Base-by-base conservation (phyloP, 2,888 invertebrate species). In the Seira ritae region DNA sequence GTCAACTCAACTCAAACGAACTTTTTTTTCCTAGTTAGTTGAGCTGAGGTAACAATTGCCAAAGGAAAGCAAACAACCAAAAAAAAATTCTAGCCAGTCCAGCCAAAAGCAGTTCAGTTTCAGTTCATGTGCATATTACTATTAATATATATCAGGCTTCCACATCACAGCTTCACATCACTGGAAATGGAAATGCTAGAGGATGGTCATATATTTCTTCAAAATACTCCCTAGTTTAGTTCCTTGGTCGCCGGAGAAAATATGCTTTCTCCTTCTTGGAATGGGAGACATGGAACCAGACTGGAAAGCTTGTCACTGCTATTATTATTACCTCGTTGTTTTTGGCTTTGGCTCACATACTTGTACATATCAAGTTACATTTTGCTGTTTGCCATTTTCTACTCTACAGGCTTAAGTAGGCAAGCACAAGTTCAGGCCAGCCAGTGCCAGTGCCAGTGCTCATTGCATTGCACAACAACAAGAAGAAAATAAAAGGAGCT, bases 271-370 rank as follows among this genome's bases (percentile, higher is more conserved):
- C 55, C 12, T 12, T 3, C 55, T 12, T n/a, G 3, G n/a, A n/a
- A n/a, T n/a, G n/a, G n/a, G n/a, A n/a, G n/a, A n/a, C n/a, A n/a
- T n/a, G n/a, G n/a, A n/a, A n/a, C n/a, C n/a, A n/a, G n/a, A n/a
- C 62, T 71, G 55, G 55, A 46, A 12, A 55, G 55, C 24, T 74
- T 62, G 46, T 74, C 74, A 65, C 74, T 42, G 66, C 22, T 46
- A 74, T 74, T 46, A 74, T 74, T 74, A 74, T 74, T 74, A 74
- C 74, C 66, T 74, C 74, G 62, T 66, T 74, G 65, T 42, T n/a
- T n/a, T n/a, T n/a, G n/a, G n/a, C n/a, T n/a, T n/a, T n/a, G n/a
- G n/a, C n/a, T n/a, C n/a, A n/a, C 31, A 8, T 31, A 4, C 31
- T 31, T 75, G 22, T 20, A 20, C 19, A 20, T 20, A 42, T 23